Percentiles rank a stretch among this genome's conserved stretches.
These are phyloP conservation scores for Eupithecia exiguata DNA, from an alignment of 2,888 invertebrate genomes.

Conservation along the genomic window DNA sequence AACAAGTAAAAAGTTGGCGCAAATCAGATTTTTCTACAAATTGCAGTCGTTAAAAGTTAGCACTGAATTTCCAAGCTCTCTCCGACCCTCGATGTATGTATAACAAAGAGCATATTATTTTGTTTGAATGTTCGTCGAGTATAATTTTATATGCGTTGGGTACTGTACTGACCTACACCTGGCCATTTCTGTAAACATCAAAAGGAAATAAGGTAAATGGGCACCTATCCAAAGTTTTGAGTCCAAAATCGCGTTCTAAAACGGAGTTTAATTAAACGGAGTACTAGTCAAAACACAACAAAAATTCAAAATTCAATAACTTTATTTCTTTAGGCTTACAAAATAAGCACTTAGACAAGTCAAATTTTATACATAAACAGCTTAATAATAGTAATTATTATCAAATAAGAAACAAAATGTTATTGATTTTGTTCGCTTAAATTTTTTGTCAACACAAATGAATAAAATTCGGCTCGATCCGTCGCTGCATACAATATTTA, in stretches of 20 bases:
- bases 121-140: not conserved
- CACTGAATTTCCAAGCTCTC: conserved; percentile 32
- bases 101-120: not conserved
- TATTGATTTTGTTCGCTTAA: no score
- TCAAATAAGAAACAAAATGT: no score
- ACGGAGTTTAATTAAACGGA: not conserved
- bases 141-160: not conserved
- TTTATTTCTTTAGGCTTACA: no score
- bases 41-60: conserved; percentile 43
- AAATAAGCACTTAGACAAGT: no score
- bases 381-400: no score
- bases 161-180: not conserved
- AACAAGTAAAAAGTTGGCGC: conserved; percentile 18
- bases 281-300: no score
- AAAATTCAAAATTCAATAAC: no score
- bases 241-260: not conserved
- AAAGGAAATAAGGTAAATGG: not conserved
- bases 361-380: no score
- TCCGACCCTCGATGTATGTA: conserved; percentile 19
- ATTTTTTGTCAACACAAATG: no score
- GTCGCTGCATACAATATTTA: no score
- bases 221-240: not conserved
- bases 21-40: conserved; percentile 32
- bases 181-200: not conserved
- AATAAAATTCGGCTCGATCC: no score